Percentiles rank a stretch among this genome's conserved stretches.
Conservation (phyloP, 1,140 invertebrate species). For the Sesamia nonagrioides region DNA sequence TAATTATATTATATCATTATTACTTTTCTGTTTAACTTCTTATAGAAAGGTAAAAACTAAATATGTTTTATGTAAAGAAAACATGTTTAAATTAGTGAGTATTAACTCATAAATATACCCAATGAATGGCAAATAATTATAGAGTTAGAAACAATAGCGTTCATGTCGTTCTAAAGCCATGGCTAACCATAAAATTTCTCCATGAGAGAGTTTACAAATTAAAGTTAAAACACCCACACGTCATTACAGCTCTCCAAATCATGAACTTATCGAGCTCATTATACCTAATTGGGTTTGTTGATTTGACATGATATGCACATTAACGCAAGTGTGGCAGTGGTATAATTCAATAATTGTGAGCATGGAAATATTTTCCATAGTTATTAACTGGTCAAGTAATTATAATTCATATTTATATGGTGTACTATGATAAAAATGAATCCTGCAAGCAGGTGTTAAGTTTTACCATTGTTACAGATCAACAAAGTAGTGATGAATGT, state of each 20-base stretch:
- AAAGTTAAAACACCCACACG: slow-evolving; percentile 6
- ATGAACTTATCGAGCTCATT: slow-evolving; percentile 30
- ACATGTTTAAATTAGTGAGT: too few relatives aligned
- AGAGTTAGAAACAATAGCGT: too few relatives aligned
- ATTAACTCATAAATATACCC: too few relatives aligned
- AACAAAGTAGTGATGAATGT: not conserved
- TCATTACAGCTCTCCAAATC: slow-evolving; percentile 42
- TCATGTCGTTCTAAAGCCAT: too few relatives aligned
- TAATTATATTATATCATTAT: too few relatives aligned
- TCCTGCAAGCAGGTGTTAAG: not conserved
- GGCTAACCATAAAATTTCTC: not conserved
- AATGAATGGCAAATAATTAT: too few relatives aligned
- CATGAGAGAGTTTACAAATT: slow-evolving; percentile 10
- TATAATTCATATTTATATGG: slow-evolving; percentile 3
- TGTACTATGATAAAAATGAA: not conserved
- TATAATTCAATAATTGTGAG: slow-evolving; percentile 34
- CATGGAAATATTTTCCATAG: slow-evolving; percentile 6
- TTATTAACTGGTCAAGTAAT: not conserved
- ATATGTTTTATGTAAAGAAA: too few relatives aligned
- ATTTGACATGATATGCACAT: slow-evolving; percentile 44
- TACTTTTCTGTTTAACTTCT: too few relatives aligned
- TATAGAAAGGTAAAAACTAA: too few relatives aligned
- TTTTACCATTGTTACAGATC: not conserved
- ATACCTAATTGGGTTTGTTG: slow-evolving; percentile 32
- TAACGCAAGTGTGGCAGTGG: slow-evolving; percentile 4